Evolutionary conservation across 2,797 vertebrate species (phyloP).

Genomic region (Sebastes kiyomatsui): DNA sequence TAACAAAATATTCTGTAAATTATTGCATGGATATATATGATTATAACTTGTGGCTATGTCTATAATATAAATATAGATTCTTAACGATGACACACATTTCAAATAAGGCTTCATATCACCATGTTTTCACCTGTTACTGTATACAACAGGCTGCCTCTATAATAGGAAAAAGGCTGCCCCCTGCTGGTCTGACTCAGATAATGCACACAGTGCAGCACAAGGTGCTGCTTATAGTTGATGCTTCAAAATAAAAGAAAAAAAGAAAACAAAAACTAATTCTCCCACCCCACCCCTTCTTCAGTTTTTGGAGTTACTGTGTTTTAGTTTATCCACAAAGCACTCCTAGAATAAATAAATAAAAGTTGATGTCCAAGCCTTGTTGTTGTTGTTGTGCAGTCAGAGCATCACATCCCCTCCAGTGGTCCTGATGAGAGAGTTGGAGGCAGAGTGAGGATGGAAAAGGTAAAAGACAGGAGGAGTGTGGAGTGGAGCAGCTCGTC

Average conservation of each 20-base stretch:
- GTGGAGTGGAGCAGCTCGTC: conserved; percentile 66
- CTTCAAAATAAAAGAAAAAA: background rate
- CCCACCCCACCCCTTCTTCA: conserved; percentile 12
- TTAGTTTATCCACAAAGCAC: background rate
- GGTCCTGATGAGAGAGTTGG: conserved; percentile 73
- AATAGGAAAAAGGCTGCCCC: conserved; percentile 15
- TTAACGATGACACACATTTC: background rate
- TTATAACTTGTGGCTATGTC: too few relatives aligned
- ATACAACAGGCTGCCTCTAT: background rate
- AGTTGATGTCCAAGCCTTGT: conserved; percentile 37
- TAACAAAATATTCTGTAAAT: too few relatives aligned
- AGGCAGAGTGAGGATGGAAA: conserved; percentile 61
- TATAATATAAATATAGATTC: background rate
- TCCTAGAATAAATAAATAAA: background rate
- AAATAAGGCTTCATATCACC: background rate
- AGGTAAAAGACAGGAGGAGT: conserved; percentile 69
- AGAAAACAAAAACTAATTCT: conserved; percentile 17
- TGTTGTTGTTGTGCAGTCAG: background rate
- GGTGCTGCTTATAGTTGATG: conserved; percentile 19
- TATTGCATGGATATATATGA: too few relatives aligned
- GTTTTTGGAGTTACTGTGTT: background rate
- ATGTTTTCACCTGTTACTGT: background rate
- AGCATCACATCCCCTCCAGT: conserved; percentile 24
- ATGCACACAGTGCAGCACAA: too few relatives aligned
- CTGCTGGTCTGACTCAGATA: conserved; percentile 9